phyloP scores from a whole-genome alignment of 2,113 vertebrate species.

The Sphaerodactylus townsendi region DNA sequence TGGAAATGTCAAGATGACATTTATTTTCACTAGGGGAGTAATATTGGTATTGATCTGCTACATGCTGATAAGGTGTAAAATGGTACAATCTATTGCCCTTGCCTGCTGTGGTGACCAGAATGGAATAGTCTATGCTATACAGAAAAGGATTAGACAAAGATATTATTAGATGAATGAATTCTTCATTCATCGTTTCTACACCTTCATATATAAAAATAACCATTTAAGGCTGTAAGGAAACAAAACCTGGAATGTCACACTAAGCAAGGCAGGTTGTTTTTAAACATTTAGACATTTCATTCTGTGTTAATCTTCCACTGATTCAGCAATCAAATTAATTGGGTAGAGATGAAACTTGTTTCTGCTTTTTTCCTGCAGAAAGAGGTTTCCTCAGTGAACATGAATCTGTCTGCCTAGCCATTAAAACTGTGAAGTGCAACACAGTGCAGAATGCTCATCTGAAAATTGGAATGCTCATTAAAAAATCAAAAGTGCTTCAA shows the following conservation, averaged over 20 bases:
- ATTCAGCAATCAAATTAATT: background rate
- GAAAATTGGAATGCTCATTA: conserved; percentile 17
- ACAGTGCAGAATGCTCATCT: background rate
- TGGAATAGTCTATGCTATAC: background rate
- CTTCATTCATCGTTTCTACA: background rate
- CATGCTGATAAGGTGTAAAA: background rate
- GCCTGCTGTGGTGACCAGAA: background rate
- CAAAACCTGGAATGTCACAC: no score
- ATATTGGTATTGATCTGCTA: background rate
- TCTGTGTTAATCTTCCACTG: background rate
- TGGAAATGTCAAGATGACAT: background rate
- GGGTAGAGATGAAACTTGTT: background rate
- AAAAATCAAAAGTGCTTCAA: background rate
- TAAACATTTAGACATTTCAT: fast-evolving
- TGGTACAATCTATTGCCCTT: background rate
- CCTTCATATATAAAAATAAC: background rate
- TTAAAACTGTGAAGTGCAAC: background rate
- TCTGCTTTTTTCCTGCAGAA: background rate
- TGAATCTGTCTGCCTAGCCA: background rate
- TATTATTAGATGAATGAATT: background rate
- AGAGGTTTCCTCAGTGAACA: background rate
- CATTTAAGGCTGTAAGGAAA: background rate
- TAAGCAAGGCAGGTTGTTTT: background rate
- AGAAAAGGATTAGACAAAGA: background rate
- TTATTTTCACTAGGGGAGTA: background rate